Base-by-base conservation (phyloP, 2,797 vertebrate species). In the Gephyroberyx darwinii region DNA sequence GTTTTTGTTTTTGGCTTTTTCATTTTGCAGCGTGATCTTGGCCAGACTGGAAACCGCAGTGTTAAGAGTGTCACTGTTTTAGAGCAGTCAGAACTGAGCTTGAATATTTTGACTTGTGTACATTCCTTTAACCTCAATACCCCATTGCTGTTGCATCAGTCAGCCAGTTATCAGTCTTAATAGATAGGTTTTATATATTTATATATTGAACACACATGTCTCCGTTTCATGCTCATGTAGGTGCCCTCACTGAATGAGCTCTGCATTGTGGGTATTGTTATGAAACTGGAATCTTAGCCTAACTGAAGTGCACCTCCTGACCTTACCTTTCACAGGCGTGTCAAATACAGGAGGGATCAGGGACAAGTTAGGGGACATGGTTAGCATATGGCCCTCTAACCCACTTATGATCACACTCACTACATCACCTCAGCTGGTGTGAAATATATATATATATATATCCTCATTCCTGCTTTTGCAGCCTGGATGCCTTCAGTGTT, bases 211-310 rank as follows among this genome's bases (percentile, higher is more conserved):
- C 54, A 52, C 78, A 58, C 75, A 62, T 71, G 59, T 80, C 51
- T 19, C 69, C 59, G 63, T 61, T 26, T 59, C 66, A 75, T 74
- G 74, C 79, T 83, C 69, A 68, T 75, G 60, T 58, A 68, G 74
- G 66, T 86, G 73, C 66, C 75, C 77, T 80, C 39, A 62, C 30
- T 19, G 73, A 70, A 81, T 73, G 59, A 52, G 77, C 86, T 75
- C 79, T 89, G 89, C 85, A 81, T 88, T 74, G 69, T 85, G 84
- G 86, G 81, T 88, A 80, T 86, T 74, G 74, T 86, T 58, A 82
- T 90, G 78, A 90, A 93, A 93, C 93, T 93, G 93, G 92, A 93
- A 93, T 84, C 67, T 51, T 71, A 72, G 79, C 83, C 84, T 78
- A 88, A 85, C 87, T 83, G 85, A 83, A 84, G 86, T 88, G 75